A percentile compares a stretch with the other conserved stretches of the same genome.
These are phyloP conservation scores for Loriculus beryllinus DNA, from an alignment of 2,797 vertebrate genomes.

Conservation along the genomic window DNA sequence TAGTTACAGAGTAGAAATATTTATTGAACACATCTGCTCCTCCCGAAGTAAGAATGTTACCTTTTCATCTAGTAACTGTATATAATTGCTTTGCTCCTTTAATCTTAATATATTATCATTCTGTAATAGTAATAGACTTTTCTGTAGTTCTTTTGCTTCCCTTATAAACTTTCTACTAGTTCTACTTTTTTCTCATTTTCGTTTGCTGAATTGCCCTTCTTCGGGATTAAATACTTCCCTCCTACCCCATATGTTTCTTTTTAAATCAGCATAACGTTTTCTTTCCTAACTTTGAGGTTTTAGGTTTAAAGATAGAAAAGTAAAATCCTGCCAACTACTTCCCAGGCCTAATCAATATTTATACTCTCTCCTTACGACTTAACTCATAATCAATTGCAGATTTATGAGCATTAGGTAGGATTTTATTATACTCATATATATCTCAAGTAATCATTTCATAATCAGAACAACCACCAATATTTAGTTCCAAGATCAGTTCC, in stretches of 20 bases:
- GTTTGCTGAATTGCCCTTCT: background rate
- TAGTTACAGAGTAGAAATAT: background rate
- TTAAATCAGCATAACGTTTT: background rate
- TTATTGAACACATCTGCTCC: background rate
- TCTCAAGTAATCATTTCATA: slow-evolving; percentile 29
- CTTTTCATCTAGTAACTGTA: background rate
- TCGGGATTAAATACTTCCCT: background rate
- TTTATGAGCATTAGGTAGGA: background rate
- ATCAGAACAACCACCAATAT: background rate
- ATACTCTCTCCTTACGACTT: slow-evolving; percentile 1
- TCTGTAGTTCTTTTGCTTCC: background rate
- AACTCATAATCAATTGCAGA: slow-evolving; percentile 15
- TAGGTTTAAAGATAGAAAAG: background rate
- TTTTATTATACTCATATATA: slow-evolving; percentile 32
- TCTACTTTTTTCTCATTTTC: background rate
- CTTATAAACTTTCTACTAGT: background rate
- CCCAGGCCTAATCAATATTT: slow-evolving; percentile 22
- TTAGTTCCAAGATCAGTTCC: background rate
- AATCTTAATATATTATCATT: background rate
- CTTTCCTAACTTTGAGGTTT: slow-evolving; percentile 2
- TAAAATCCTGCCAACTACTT: slow-evolving; percentile 28
- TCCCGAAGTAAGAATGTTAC: background rate
- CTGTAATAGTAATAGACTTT: background rate
- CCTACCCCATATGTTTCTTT: background rate
- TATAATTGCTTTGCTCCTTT: background rate